Evolutionary conservation across 2,888 invertebrate species (phyloP).

Genomic region (Rhingia rostrata): DNA sequence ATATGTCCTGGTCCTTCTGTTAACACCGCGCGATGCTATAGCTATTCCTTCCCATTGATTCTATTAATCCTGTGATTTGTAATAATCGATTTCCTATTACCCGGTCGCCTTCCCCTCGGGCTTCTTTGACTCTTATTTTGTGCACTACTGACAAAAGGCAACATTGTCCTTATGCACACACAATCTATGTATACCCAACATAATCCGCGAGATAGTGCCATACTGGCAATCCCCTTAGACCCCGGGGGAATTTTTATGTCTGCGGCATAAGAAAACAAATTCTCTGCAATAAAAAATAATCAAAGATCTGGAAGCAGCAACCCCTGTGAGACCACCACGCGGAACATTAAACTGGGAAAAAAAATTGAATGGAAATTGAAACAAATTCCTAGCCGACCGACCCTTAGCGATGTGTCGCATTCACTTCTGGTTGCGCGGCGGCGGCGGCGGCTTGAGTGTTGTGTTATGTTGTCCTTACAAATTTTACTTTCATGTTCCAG

Average conservation of each 20-base stretch:
- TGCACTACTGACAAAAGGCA: conserved; percentile 47
- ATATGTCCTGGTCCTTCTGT: conserved; percentile 51
- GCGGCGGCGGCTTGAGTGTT: conserved; percentile 12
- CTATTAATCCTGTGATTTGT: conserved; percentile 72
- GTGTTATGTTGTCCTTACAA: conserved; percentile 20
- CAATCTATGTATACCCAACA: background rate
- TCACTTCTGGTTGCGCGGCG: conserved; percentile 37
- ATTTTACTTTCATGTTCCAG: conserved; percentile 54
- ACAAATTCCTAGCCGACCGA: conserved; percentile 37
- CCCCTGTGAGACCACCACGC: conserved; percentile 41
- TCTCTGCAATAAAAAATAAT: conserved; percentile 72
- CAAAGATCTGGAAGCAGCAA: conserved; percentile 64
- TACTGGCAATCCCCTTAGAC: conserved; percentile 45
- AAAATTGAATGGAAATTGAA: background rate
- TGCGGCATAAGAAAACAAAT: conserved; percentile 71
- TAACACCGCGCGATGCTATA: conserved; percentile 4
- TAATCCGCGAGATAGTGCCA: conserved; percentile 66
- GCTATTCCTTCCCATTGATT: conserved; percentile 63
- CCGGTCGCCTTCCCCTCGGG: conserved; percentile 15
- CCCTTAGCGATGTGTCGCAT: conserved; percentile 55
- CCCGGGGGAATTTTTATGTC: conserved; percentile 58
- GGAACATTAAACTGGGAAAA: conserved; percentile 40
- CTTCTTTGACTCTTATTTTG: background rate
- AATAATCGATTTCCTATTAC: conserved; percentile 73
- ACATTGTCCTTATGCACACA: conserved; percentile 42